Evolutionary conservation across 2,888 invertebrate genomes (phyloP).

Genomic region (Rhogogaster chlorosoma): DNA sequence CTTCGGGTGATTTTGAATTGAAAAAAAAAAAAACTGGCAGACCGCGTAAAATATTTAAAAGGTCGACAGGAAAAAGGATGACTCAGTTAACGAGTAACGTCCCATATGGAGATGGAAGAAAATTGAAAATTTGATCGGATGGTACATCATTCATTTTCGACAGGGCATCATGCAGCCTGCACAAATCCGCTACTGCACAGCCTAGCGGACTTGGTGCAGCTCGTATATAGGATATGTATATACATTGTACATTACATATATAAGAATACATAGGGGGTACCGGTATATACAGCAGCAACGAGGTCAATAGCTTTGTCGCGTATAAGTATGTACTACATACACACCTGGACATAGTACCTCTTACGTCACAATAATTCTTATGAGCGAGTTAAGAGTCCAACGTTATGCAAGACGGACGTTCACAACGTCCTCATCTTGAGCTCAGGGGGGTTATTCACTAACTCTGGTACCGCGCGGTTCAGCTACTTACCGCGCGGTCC

Average conservation of each 20-base stretch:
- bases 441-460: no score
- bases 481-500: no score
- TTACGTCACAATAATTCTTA: not conserved
- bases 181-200: not conserved
- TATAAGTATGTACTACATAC: conserved; percentile 7
- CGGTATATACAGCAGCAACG: conserved; percentile 8
- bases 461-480: no score
- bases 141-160: not conserved
- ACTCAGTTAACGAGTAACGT: not conserved
- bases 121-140: not conserved
- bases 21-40: not conserved
- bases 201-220: conserved; percentile 31
- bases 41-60: not conserved
- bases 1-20: not conserved
- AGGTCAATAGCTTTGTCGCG: conserved; percentile 36
- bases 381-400: not conserved
- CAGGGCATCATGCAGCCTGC: conserved; percentile 3
- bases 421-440: not conserved
- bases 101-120: not conserved
- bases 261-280: conserved; percentile 10
- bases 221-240: conserved; percentile 7
- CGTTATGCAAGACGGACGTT: not conserved
- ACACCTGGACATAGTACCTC: not conserved
- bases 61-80: not conserved
- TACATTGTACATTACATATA: not conserved